phyloP scores from a whole-genome alignment of 2,888 invertebrate genomes.

The Achlya flavicornis region DNA sequence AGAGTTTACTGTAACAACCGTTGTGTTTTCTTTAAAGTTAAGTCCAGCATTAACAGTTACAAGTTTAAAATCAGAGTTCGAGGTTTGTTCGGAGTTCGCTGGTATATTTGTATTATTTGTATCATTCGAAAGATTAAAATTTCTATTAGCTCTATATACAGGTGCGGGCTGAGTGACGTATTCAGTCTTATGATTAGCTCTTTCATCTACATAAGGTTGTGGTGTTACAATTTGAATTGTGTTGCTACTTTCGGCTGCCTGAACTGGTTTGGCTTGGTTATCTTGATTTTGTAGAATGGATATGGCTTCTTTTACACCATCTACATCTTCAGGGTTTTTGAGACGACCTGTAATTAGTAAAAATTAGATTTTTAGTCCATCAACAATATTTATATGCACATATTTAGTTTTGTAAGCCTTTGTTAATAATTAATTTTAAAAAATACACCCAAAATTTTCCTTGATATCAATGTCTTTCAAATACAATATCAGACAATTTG shows the following conservation, averaged over 20 bases:
- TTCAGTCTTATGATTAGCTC: constrained; percentile 54
- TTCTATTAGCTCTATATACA: constrained; percentile 69
- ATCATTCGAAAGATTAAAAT: constrained; percentile 46
- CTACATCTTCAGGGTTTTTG: constrained; percentile 67
- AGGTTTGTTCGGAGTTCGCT: constrained; percentile 40
- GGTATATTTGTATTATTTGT: constrained; percentile 39
- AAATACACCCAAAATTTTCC: no score
- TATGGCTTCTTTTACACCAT: constrained; percentile 75
- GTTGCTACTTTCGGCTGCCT: constrained; percentile 35
- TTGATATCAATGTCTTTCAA: no score
- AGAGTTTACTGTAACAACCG: background rate
- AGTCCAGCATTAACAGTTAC: constrained; percentile 59
- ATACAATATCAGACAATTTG: no score
- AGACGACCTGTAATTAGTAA: constrained; percentile 55
- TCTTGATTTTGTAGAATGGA: constrained; percentile 73
- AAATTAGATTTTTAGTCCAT: background rate
- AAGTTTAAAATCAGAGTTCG: constrained; percentile 49
- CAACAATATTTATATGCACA: no score
- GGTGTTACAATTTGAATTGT: constrained; percentile 66
- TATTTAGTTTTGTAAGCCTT: no score
- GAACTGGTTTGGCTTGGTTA: constrained; percentile 30
- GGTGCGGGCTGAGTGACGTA: constrained; percentile 56
- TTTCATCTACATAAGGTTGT: constrained; percentile 65
- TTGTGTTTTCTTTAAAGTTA: constrained; percentile 48
- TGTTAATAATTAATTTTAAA: no score